Percentiles rank a stretch among this genome's conserved stretches.
Conservation (phyloP, 2,888 invertebrate genomes). For the Callyntrura sp. region DNA sequence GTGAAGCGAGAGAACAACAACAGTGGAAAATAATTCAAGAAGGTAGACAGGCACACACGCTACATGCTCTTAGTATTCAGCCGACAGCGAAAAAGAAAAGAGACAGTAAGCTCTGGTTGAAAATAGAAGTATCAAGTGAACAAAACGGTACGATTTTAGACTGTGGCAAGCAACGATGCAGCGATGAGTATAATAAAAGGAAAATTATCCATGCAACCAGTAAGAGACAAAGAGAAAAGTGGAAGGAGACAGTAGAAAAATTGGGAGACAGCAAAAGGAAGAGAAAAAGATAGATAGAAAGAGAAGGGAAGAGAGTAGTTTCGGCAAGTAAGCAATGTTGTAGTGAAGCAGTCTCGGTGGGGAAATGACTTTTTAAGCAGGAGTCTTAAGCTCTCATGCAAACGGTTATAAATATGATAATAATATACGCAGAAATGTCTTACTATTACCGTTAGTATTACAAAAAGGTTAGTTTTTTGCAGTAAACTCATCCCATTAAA, state of each 20-base stretch:
- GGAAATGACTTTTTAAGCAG: constrained; percentile 45
- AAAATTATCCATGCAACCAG: constrained; percentile 56
- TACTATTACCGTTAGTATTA: not conserved
- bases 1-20: constrained; percentile 27
- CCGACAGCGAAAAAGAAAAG: not conserved
- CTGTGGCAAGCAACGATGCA: not conserved
- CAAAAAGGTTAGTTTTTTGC: constrained; percentile 61
- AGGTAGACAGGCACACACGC: constrained; percentile 5
- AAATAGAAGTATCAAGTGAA: constrained; percentile 42
- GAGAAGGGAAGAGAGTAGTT: constrained; percentile 15
- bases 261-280: constrained; percentile 47
- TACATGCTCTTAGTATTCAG: not conserved
- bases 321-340: constrained; percentile 4
- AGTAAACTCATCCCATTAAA: constrained; percentile 77
- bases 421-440: constrained; percentile 33
- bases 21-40: constrained; percentile 46
- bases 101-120: constrained; percentile 15
- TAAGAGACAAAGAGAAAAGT: constrained; percentile 42
- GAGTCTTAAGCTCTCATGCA: constrained; percentile 26
- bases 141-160: constrained; percentile 18
- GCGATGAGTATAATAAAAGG: constrained; percentile 48
- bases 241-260: constrained; percentile 46
- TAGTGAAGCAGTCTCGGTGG: constrained; percentile 31
- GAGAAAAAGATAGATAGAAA: not conserved
- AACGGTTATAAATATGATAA: constrained; percentile 5